Evolutionary conservation across 2,888 invertebrate genomes (phyloP), one percentile per base, ranked within the genome.

Genomic region (Lithophane socia): DNA sequence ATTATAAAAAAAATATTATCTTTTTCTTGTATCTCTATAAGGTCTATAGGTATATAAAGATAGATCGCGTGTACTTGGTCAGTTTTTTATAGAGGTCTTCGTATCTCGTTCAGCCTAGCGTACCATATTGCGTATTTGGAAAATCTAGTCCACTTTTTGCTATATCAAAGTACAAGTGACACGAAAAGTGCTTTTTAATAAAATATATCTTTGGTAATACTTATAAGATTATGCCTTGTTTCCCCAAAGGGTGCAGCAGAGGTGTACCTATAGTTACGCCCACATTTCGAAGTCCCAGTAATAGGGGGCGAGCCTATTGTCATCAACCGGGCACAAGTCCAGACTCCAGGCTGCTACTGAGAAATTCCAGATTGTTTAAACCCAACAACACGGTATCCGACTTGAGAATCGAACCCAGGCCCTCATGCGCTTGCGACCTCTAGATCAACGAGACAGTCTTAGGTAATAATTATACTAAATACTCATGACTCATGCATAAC

Each of bases 91-190:
- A 52, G 44, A 58, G n/a, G 44, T 65, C 58, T 80, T 29, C 58
- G 65, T 66, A 77, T 72, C 52, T 81, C n/a, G 68, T 65, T 80
- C 13, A 76, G 70, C 44, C 77, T 71, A 71, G n/a, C 58, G 21
- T 16, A 63, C 77, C 72, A 66, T 73, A 73, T 37, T 37, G 21
- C 82, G 69, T 61, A 78, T 73, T 73, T 4, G 47, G 44, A 73
- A 67, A 82, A 82, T 82, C 82, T 81, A 78, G 81, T 67, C 12
- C 81, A 73, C 49, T 82, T 82, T 73, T 82, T 77, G 60, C 69
- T 18, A 9, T 0, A 21, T 13, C 9, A 10, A 61, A 58, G 66
- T 78, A 70, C 58, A 78, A 29, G n/a, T 60, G 42, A 18, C n/a
- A 21, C 10, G 29, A 78, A 67, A 78, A 73, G 61, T 63, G 61